These are phyloP conservation scores for Mesorhabditis spiculigera DNA, from an alignment of 2,888 invertebrate genomes.

Conservation along the genomic window DNA sequence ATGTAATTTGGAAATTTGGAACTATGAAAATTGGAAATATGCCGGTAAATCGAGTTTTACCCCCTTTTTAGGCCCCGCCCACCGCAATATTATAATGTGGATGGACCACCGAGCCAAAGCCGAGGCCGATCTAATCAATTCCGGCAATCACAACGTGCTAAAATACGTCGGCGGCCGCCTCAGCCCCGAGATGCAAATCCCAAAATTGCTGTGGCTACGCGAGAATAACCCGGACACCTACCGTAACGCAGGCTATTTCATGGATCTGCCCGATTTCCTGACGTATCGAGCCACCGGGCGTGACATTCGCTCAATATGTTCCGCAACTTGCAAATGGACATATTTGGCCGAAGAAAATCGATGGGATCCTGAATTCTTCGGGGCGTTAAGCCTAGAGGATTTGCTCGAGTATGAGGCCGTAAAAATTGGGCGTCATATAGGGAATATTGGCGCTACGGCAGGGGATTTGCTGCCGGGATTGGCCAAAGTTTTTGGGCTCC, in stretches of 20 bases:
- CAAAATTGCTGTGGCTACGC: conserved; percentile 89
- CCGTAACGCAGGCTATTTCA: conserved; percentile 10
- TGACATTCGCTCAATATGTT: background rate
- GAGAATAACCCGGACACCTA: conserved; percentile 55
- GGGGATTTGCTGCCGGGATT: background rate
- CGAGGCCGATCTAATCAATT: conserved; percentile 79
- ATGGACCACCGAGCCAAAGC: conserved; percentile 82
- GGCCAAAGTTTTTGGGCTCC: background rate
- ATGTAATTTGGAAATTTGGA: too few species aligned
- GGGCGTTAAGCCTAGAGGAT: background rate
- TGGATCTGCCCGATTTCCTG: background rate
- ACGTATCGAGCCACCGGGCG: conserved; percentile 7
- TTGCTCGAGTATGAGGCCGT: background rate
- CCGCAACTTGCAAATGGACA: background rate
- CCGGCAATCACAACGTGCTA: conserved; percentile 73
- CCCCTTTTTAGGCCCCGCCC: background rate
- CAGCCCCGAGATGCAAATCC: conserved; percentile 93
- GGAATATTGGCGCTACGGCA: background rate
- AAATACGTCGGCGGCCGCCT: conserved; percentile 85
- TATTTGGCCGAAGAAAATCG: background rate
- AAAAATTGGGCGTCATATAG: background rate
- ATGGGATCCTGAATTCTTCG: background rate
- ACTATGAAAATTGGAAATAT: too few species aligned
- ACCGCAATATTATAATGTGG: conserved; percentile 79
- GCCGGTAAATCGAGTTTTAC: background rate